Percentiles rank a stretch among this genome's conserved stretches.
Evolutionary conservation across 2,113 vertebrate genomes (phyloP).

Genomic region (Abramis brama): DNA sequence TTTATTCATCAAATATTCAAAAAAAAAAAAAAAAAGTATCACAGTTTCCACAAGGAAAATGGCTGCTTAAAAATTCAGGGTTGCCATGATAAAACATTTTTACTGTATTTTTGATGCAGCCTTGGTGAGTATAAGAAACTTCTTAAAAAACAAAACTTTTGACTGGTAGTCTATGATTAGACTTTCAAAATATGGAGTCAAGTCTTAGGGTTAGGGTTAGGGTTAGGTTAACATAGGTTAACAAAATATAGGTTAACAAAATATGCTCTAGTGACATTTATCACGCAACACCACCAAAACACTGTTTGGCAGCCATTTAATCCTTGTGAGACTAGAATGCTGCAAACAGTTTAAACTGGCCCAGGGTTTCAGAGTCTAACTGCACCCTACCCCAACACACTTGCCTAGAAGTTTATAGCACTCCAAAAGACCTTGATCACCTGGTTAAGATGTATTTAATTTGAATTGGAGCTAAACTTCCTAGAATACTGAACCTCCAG

Average conservation of each 20-base stretch:
- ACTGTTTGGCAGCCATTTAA: not conserved
- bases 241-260: too few species aligned
- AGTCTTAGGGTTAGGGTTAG: not conserved
- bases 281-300: not conserved
- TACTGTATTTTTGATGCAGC: too few species aligned
- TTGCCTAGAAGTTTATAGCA: not conserved
- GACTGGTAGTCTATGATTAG: not conserved
- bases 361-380: not conserved
- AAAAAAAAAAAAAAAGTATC: too few species aligned
- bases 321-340: not conserved
- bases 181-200: not conserved
- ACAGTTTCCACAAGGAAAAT: too few species aligned
- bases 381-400: too few species aligned
- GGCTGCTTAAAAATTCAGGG: too few species aligned
- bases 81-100: not conserved
- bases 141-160: not conserved
- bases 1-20: not conserved
- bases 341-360: not conserved
- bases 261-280: too few species aligned
- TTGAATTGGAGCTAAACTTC: not conserved
- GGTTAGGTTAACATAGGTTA: too few species aligned
- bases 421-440: not conserved
- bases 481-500: too few species aligned
- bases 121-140: too few species aligned
- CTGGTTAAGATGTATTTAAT: not conserved